phyloP scores from a whole-genome alignment of 1,140 invertebrate genomes.

The Neuroterus valhalla region DNA sequence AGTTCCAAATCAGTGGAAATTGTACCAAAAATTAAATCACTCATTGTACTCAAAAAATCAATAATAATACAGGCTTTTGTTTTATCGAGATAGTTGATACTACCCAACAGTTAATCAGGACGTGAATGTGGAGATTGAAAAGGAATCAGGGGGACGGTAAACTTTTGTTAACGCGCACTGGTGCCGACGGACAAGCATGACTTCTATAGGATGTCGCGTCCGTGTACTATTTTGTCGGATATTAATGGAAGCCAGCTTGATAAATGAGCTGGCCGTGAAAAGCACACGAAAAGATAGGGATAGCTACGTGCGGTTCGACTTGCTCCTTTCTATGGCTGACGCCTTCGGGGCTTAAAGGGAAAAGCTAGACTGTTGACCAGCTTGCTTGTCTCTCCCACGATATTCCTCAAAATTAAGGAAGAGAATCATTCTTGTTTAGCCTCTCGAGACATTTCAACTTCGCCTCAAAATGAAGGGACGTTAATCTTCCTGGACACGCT shows the following conservation, averaged over 20 bases:
- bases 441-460: background rate
- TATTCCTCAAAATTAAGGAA: background rate
- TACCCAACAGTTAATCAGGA: background rate
- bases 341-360: conserved; percentile 51
- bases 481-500: no score
- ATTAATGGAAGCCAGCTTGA: conserved; percentile 62
- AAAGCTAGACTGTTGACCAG: conserved; percentile 41
- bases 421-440: background rate
- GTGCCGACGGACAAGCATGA: conserved; percentile 42
- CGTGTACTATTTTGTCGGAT: conserved; percentile 61
- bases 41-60: no score
- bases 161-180: conserved; percentile 19
- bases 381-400: background rate
- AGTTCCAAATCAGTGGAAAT: no score
- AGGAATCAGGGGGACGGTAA: background rate
- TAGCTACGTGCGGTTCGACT: conserved; percentile 27
- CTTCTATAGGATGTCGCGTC: conserved; percentile 58
- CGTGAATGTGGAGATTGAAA: background rate
- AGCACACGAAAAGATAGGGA: conserved; percentile 52
- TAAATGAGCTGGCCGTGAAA: conserved; percentile 60
- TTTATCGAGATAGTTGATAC: background rate
- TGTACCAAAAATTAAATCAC: no score
- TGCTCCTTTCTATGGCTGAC: conserved; percentile 37
- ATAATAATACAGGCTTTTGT: background rate
- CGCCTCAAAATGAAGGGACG: background rate